These are phyloP conservation scores for Forpus xanthops DNA, from an alignment of 2,797 vertebrate species.

Conservation along the genomic window DNA sequence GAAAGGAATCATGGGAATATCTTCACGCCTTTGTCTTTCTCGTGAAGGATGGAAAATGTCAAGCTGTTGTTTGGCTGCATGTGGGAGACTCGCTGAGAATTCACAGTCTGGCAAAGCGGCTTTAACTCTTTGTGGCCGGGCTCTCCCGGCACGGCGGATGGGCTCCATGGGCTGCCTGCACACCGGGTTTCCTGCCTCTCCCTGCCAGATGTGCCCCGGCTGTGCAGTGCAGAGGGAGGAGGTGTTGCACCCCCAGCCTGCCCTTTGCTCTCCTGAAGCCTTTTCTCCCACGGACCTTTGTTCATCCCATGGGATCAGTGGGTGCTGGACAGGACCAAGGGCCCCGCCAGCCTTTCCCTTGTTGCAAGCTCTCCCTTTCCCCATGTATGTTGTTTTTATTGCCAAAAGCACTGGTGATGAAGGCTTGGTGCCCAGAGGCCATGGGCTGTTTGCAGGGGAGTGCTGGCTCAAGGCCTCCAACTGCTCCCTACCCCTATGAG, in stretches of 20 bases:
- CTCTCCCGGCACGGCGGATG: neutral
- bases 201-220: accelerated
- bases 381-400: accelerated
- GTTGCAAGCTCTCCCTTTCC: neutral
- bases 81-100: slow-evolving; percentile 73
- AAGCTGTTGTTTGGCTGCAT: slow-evolving; percentile 82
- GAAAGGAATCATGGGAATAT: slow-evolving; percentile 96
- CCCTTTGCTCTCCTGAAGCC: neutral
- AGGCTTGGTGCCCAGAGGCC: neutral
- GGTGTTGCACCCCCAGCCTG: accelerated
- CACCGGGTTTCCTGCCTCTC: neutral
- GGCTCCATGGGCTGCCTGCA: neutral
- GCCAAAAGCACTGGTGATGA: accelerated
- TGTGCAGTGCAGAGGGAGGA: no score
- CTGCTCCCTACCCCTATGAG: accelerated
- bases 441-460: neutral
- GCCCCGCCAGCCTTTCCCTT: neutral
- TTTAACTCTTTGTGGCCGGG: slow-evolving; percentile 77
- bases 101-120: slow-evolving; percentile 71
- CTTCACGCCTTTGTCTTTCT: slow-evolving; percentile 87
- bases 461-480: accelerated
- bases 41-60: slow-evolving; percentile 87
- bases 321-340: neutral
- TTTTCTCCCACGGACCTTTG: accelerated
- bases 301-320: accelerated